phyloP scores from a whole-genome alignment of 2,888 invertebrate genomes.

The Eulithis testata region DNA sequence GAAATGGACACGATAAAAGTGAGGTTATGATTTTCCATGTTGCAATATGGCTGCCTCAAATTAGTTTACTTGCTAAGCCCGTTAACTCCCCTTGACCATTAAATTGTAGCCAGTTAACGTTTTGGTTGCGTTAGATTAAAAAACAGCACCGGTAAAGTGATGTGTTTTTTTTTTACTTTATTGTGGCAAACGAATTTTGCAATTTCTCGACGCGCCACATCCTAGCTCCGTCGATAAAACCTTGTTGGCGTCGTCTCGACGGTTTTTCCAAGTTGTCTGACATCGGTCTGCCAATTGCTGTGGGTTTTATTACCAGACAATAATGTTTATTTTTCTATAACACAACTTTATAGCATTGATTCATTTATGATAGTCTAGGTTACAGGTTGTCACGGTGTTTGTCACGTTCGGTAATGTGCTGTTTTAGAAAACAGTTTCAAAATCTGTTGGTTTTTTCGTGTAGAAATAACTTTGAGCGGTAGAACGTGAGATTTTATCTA shows the following conservation, averaged over 20 bases:
- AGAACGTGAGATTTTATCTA: constrained; percentile 9
- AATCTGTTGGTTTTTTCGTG: constrained; percentile 14
- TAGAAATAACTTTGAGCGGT: constrained; percentile 3
- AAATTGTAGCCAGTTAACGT: constrained; percentile 49
- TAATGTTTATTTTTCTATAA: constrained; percentile 46
- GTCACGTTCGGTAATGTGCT: constrained; percentile 43
- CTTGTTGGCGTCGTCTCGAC: constrained; percentile 42
- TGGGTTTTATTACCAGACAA: constrained; percentile 46
- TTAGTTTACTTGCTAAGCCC: constrained; percentile 59
- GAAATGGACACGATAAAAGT: constrained; percentile 76
- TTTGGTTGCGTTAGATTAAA: constrained; percentile 47
- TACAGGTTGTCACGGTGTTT: constrained; percentile 54
- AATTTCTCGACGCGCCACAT: constrained; percentile 66
- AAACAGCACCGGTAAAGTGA: constrained; percentile 28
- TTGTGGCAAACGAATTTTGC: constrained; percentile 70
- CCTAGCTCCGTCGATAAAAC: constrained; percentile 70
- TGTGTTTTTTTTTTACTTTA: constrained; percentile 51
- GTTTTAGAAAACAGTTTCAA: constrained; percentile 31
- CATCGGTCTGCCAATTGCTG: constrained; percentile 38
- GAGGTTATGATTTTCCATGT: constrained; percentile 70
- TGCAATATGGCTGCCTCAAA: constrained; percentile 68
- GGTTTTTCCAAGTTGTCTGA: constrained; percentile 40
- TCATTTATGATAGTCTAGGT: constrained; percentile 44
- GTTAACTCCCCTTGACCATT: constrained; percentile 47
- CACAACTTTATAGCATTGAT: constrained; percentile 34